These are phyloP conservation scores for Tinea pellionella DNA, from an alignment of 2,888 invertebrate species.

Conservation along the genomic window DNA sequence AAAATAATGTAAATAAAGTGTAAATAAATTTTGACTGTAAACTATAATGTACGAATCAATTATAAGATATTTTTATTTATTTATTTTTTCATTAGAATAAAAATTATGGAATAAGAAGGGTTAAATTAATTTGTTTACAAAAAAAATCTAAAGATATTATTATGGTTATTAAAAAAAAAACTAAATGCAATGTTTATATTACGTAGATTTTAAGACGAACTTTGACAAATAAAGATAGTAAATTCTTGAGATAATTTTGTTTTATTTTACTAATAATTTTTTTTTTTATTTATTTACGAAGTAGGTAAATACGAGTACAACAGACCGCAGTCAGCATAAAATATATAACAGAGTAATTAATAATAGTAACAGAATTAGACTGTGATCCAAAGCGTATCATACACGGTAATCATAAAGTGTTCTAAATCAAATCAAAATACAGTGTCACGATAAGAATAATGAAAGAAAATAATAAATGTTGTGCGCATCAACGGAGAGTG, in stretches of 20 bases:
- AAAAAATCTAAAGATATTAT: slow-evolving; percentile 11
- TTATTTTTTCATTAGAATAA: slow-evolving; percentile 10
- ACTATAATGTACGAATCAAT: slow-evolving; percentile 8
- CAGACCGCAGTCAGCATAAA: too few relatives aligned
- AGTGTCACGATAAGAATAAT: too few relatives aligned
- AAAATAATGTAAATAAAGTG: slow-evolving; percentile 7
- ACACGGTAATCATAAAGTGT: too few relatives aligned
- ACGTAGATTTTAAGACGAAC: slow-evolving; percentile 41
- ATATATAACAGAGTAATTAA: too few relatives aligned
- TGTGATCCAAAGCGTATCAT: too few relatives aligned
- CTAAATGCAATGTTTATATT: slow-evolving; percentile 19
- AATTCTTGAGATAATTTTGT: slow-evolving; percentile 25
- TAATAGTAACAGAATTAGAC: too few relatives aligned
- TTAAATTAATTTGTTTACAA: slow-evolving; percentile 11
- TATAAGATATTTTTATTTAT: background rate
- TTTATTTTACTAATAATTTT: slow-evolving; percentile 22
- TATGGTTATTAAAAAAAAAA: slow-evolving; percentile 8
- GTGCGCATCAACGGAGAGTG: too few relatives aligned
- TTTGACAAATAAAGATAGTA: slow-evolving; percentile 67
- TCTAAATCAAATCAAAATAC: too few relatives aligned
- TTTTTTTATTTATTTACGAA: too few relatives aligned
- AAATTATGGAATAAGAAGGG: slow-evolving; percentile 17
- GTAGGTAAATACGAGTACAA: too few relatives aligned
- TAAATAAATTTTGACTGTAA: slow-evolving; percentile 5
- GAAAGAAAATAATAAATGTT: too few relatives aligned